Evolutionary conservation across 2,113 vertebrate genomes (phyloP).

Genomic region (Siniperca chuatsi): DNA sequence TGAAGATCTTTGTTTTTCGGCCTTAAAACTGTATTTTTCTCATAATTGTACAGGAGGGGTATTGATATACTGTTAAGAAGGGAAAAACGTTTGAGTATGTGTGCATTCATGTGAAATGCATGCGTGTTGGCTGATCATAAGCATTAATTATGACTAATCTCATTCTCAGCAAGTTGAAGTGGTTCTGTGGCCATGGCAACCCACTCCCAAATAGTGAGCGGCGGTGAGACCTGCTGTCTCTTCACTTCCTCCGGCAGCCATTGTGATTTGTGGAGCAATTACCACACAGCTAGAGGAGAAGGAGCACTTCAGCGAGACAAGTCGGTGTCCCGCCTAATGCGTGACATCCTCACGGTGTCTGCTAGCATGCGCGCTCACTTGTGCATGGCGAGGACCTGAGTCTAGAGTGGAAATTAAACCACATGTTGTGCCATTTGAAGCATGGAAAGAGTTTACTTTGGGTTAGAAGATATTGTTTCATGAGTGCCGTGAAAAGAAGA

Average conservation of each 20-base stretch:
- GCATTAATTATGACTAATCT: constrained; percentile 76
- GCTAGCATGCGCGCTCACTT: neutral
- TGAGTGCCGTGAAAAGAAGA: neutral
- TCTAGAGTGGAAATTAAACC: constrained; percentile 31
- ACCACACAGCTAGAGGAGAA: constrained; percentile 58
- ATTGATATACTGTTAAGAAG: neutral
- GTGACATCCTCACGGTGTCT: constrained; percentile 52
- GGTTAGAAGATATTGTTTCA: neutral
- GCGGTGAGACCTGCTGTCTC: constrained; percentile 31
- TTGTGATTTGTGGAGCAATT: constrained; percentile 79
- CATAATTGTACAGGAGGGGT: neutral
- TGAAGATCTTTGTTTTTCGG: neutral
- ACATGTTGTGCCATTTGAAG: constrained; percentile 10
- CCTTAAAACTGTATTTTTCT: neutral
- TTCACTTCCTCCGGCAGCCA: constrained; percentile 59
- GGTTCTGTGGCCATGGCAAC: constrained; percentile 77
- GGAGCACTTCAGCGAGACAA: constrained; percentile 62
- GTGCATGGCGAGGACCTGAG: constrained; percentile 22
- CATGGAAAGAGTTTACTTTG: constrained; percentile 5
- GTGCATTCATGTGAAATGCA: neutral
- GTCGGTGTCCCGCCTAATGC: constrained; percentile 53
- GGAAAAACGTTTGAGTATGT: neutral
- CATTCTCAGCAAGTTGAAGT: constrained; percentile 54
- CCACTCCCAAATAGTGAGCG: constrained; percentile 50
- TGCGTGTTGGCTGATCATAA: constrained; percentile 57